A percentile compares a stretch with the other conserved stretches of the same genome.
These are phyloP conservation scores for Tridacna crocea DNA, from an alignment of 2,888 invertebrate genomes.

Conservation along the genomic window DNA sequence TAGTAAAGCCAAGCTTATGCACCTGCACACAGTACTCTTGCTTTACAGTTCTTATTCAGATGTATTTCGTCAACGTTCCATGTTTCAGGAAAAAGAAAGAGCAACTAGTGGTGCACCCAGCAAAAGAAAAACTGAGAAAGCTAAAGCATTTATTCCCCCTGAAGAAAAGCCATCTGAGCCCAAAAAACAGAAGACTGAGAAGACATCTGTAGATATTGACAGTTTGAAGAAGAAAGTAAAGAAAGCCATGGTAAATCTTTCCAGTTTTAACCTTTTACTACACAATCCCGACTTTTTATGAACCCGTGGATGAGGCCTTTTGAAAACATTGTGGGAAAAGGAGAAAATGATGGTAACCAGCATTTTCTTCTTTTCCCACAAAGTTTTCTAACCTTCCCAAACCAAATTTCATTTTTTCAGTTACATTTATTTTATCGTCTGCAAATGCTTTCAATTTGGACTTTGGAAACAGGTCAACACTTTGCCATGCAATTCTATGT, in stretches of 20 bases:
- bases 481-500: too few relatives aligned
- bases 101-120: constrained; percentile 23
- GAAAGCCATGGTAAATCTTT: constrained; percentile 50
- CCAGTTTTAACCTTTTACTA: background rate
- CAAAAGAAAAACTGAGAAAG: constrained; percentile 89
- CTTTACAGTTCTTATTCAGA: too few relatives aligned
- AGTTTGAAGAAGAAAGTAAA: constrained; percentile 57
- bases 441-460: too few relatives aligned
- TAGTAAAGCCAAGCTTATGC: too few relatives aligned
- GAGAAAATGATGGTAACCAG: background rate
- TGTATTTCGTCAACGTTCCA: background rate
- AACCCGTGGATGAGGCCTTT: background rate
- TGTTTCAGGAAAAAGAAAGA: constrained; percentile 74
- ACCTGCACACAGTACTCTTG: too few relatives aligned
- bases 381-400: background rate
- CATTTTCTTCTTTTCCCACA: background rate
- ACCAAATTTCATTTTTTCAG: too few relatives aligned
- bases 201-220: constrained; percentile 44
- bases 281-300: background rate
- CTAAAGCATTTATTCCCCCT: constrained; percentile 92
- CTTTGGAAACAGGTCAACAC: too few relatives aligned
- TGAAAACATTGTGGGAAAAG: background rate
- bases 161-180: constrained; percentile 64
- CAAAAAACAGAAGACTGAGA: constrained; percentile 65
- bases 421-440: too few relatives aligned